Conservation (phyloP, 1,140 invertebrate genomes). For the Sinella curviseta region DNA sequence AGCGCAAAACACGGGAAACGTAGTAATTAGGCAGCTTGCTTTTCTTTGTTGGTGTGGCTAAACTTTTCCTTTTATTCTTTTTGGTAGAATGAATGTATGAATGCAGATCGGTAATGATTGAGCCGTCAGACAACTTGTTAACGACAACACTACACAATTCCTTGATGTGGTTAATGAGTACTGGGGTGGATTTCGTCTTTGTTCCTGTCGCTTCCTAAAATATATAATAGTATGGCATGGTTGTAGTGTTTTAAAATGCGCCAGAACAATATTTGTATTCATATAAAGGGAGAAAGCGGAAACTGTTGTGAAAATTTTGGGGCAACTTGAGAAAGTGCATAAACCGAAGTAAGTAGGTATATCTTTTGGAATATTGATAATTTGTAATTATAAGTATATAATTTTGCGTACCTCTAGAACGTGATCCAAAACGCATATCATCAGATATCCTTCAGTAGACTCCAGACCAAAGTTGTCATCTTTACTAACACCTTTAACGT, state of each 20-base stretch:
- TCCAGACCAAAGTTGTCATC: neutral
- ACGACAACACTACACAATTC: neutral
- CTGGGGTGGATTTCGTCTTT: neutral
- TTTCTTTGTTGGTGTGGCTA: neutral
- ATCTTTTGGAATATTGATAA: no score
- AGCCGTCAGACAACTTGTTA: neutral
- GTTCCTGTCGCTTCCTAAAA: neutral
- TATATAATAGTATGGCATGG: no score
- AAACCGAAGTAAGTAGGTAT: neutral
- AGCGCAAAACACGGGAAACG: neutral
- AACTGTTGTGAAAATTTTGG: no score
- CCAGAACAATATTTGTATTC: no score
- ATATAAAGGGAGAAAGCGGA: neutral
- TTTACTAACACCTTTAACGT: slow-evolving; percentile 26
- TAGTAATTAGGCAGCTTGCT: neutral
- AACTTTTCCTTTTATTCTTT: neutral
- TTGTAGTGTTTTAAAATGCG: no score
- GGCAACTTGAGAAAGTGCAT: neutral
- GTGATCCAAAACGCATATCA: slow-evolving; percentile 29
- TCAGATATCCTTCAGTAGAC: neutral
- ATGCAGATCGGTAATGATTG: neutral
- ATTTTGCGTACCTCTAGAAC: slow-evolving; percentile 23
- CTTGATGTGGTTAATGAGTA: neutral
- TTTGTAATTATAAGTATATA: neutral
- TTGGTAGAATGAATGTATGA: neutral